Base-by-base conservation (phyloP, 2,888 invertebrate species). In the Drosophila buzzatii region DNA sequence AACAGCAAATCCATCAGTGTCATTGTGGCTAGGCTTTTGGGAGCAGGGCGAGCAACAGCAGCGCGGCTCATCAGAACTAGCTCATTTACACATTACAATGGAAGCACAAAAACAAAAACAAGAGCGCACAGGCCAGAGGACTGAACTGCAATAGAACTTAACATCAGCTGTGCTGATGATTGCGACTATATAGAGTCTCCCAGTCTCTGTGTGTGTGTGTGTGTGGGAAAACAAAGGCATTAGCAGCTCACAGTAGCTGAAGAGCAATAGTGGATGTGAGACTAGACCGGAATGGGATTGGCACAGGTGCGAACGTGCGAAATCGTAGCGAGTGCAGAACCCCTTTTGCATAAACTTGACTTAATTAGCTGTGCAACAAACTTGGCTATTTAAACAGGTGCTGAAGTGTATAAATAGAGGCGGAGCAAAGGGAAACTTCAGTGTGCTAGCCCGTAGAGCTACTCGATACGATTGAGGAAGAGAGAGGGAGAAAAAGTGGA, bases 1-100 rank as follows among this genome's bases (percentile, higher is more conserved):
- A 87, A 84, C 77, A 83, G 90, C 70, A 81, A 84, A 90, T 87
- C 89, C 90, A 90, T 87, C 90, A 87, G 78, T 89, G 90, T 89
- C 90, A 86, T 73, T 85, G 83, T 51, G 73, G 71, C 60, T 60
- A 58, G 67, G 53, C 44, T 41, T 51, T 33, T 31, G 45, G 39
- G 53, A 20, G 37, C n/a, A 23, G 53, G 53, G 37, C 9, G 8
- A 31, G 49, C 41, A 52, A 31, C 39, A 51, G 42, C 27, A 45
- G 31, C 39, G 10, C 23, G 3, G 20, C 74, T 79, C 80, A 79
- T 77, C 81, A 80, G 72, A 80, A 68, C 65, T 79, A 60, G 75
- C 68, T 82, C 82, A 82, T 79, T 79, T 82, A 70, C 71, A 74
- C 81, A 77, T 74, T 65, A 77, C 68, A 78, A 66, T 72, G 61